Evolutionary conservation across 2,888 invertebrate genomes (phyloP).

Genomic region (Agapostemon virescens): DNA sequence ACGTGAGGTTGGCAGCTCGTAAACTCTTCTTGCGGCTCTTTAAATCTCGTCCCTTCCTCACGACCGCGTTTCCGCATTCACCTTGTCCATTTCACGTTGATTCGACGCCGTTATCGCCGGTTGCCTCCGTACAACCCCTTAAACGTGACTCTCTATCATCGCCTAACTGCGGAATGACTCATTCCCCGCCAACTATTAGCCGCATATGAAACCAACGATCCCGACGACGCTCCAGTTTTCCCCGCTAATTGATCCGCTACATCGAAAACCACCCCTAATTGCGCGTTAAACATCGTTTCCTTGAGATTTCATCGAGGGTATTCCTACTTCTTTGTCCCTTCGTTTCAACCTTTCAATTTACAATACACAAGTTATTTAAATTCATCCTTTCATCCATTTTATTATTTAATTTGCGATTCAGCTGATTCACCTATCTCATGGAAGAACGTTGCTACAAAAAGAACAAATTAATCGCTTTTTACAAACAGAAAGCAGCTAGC

Average conservation of each 20-base stretch:
- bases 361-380: too few species aligned
- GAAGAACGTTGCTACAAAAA: too few species aligned
- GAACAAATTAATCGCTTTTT: too few species aligned
- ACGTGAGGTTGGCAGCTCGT: constrained; percentile 66
- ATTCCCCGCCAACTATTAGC: neutral
- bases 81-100: constrained; percentile 66
- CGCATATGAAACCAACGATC: neutral
- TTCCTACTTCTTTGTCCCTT: neutral
- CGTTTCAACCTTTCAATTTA: too few species aligned
- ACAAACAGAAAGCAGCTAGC: too few species aligned
- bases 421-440: too few species aligned
- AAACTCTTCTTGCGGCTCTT: constrained; percentile 65
- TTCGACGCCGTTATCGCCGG: constrained; percentile 60
- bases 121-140: constrained; percentile 20
- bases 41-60: constrained; percentile 63
- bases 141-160: constrained; percentile 26
- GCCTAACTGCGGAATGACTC: constrained; percentile 13
- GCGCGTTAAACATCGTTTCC: neutral
- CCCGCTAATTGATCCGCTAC: neutral
- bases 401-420: too few species aligned
- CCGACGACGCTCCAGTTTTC: neutral
- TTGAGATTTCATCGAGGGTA: neutral
- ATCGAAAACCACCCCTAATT: neutral
- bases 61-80: constrained; percentile 69
- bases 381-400: too few species aligned